Evolutionary conservation across 2,888 invertebrate genomes (phyloP), one percentile per base, ranked within the genome.

Genomic region (Platycheirus albimanus): DNA sequence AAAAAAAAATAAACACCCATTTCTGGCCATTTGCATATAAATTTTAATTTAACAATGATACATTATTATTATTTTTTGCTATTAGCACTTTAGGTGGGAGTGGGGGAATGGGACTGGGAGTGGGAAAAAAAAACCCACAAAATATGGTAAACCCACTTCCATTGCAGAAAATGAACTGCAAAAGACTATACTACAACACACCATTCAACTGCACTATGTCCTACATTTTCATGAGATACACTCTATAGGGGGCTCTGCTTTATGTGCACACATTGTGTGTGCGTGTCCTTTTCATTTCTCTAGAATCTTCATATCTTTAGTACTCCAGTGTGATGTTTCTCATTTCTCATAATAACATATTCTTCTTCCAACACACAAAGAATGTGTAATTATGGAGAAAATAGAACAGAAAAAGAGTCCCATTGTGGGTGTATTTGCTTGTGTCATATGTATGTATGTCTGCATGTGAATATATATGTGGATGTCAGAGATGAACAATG

Each of bases 341-440:
- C 72, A 54, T 71, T 71, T 69, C 45, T 78, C 78, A 78, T 78
- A 83, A 83, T 83, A 83, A 83, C 74, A 78, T 78, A 83, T 83
- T 83, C 78, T 83, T 78, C 72, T 74, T 38, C 51, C 69, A 61
- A 47, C 67, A 83, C 78, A 83, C 78, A 83, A 78, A 78, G 83
- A 78, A 83, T 83, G 78, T 83, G 83, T 83, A 83, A 83, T 83
- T 83, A 83, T 74, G 83, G 69, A 52, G 83, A 83, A 83, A 83
- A 83, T 83, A 64, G 83, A 78, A 78, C 78, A 83, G 64, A 83
- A 33, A 24, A n/a, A 69, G 71, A 63, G 49, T 49, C 63, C 54
- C 33, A 63, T 67, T 45, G 43, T 72, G 36, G 47, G 66, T 33
- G 49, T 67, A 41, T 70, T 36, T 24, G 56, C 36, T 24, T 70